Conservation (phyloP, 2,113 vertebrate species). For the Anseranas semipalmata region DNA sequence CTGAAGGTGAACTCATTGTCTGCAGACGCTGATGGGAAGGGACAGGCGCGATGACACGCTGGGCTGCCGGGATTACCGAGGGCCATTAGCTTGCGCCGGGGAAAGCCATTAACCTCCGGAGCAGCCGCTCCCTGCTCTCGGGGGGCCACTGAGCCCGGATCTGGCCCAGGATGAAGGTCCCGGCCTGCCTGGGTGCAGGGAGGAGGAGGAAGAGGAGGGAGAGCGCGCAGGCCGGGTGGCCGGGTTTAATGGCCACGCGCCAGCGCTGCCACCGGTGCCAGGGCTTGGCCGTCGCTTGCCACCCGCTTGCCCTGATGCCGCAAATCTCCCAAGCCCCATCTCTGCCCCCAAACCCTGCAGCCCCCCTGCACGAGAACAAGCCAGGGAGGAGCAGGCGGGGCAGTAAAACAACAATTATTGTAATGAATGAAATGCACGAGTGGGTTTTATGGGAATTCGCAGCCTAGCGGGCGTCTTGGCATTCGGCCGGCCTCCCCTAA, state of each 20-base stretch:
- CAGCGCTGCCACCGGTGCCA: background rate
- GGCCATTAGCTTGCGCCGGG: conserved; percentile 32
- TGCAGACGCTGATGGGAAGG: conserved; percentile 30
- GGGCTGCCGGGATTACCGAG: conserved; percentile 24
- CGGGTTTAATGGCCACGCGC: background rate
- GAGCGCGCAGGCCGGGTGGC: conserved; percentile 31
- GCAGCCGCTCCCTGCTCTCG: background rate
- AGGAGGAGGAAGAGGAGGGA: background rate
- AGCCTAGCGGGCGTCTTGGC: background rate
- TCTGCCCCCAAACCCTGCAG: too few relatives aligned
- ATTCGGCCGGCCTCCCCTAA: background rate
- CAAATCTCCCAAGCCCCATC: too few relatives aligned
- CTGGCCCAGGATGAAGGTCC: too few relatives aligned
- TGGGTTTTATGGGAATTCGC: background rate
- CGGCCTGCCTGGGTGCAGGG: background rate
- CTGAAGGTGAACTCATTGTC: background rate
- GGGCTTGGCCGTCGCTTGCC: too few relatives aligned
- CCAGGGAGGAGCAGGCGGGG: accelerated
- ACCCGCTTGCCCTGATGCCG: too few relatives aligned
- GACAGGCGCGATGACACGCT: conserved; percentile 22
- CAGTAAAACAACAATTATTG: background rate
- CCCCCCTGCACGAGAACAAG: background rate
- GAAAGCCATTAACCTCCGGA: conserved; percentile 69
- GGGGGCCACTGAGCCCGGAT: too few relatives aligned
- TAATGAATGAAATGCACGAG: background rate